A percentile compares a stretch with the other conserved stretches of the same genome.
These are phyloP conservation scores for Pemphredon lugubris DNA, from an alignment of 2,888 invertebrate species.

Conservation along the genomic window DNA sequence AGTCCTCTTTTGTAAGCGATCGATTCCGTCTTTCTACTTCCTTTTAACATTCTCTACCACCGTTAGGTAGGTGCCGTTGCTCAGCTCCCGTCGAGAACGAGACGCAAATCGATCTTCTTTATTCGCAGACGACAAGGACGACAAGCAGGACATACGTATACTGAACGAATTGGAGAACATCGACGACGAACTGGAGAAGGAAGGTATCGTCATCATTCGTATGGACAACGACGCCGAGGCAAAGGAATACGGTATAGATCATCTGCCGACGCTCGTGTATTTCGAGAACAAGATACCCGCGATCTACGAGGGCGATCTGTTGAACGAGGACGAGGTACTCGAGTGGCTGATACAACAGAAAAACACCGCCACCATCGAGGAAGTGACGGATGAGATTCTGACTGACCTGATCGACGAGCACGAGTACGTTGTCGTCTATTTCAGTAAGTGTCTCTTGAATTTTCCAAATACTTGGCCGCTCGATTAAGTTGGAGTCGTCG, in stretches of 20 bases:
- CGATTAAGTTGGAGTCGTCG: background rate
- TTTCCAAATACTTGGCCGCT: background rate
- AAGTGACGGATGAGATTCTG: constrained; percentile 95
- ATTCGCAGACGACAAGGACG: constrained; percentile 91
- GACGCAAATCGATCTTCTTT: constrained; percentile 46
- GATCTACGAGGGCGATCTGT: constrained; percentile 94
- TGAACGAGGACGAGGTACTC: constrained; percentile 95
- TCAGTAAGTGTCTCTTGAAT: constrained; percentile 88
- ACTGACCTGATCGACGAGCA: constrained; percentile 92
- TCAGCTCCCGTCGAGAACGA: constrained; percentile 47
- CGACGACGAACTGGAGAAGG: constrained; percentile 94
- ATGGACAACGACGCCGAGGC: constrained; percentile 95
- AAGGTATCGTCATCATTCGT: constrained; percentile 94
- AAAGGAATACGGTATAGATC: constrained; percentile 94
- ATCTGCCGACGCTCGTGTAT: constrained; percentile 92
- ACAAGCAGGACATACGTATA: constrained; percentile 93
- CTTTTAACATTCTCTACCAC: constrained; percentile 65
- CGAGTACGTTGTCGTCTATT: constrained; percentile 96
- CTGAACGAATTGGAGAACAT: constrained; percentile 95
- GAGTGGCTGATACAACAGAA: constrained; percentile 94
- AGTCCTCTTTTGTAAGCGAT: constrained; percentile 93
- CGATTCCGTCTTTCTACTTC: constrained; percentile 63
- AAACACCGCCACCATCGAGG: constrained; percentile 95
- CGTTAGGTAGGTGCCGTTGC: constrained; percentile 60
- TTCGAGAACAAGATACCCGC: constrained; percentile 96